Evolutionary conservation across 2,888 invertebrate species (phyloP).

Genomic region (Idaea straminata): DNA sequence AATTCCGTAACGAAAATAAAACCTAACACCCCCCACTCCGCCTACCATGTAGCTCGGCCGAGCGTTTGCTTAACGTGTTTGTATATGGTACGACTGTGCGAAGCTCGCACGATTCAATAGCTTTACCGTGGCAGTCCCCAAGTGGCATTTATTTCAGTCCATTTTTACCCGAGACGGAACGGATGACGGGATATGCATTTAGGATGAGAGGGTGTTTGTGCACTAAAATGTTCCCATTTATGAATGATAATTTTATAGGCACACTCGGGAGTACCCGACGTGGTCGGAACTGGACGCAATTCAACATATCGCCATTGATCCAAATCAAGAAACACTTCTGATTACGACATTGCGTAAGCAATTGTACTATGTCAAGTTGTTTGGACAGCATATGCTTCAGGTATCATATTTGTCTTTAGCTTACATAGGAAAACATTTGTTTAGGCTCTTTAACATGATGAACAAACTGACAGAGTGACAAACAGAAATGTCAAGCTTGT

Average conservation of each 20-base stretch:
- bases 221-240: not conserved
- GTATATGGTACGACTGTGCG: no score
- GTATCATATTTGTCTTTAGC: slow-evolving; percentile 35
- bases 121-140: no score
- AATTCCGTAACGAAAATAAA: no score
- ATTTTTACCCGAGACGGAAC: not conserved
- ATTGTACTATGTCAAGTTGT: slow-evolving; percentile 83
- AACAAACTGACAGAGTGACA: no score
- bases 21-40: no score
- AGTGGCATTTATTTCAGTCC: no score
- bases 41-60: no score
- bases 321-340: slow-evolving; percentile 80
- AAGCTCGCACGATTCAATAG: no score
- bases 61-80: no score
- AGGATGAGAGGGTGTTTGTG: not conserved
- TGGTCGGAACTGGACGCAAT: slow-evolving; percentile 77
- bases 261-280: slow-evolving; percentile 65
- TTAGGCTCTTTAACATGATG: no score
- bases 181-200: not conserved
- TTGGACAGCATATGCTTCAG: slow-evolving; percentile 80
- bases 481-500: no score
- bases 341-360: slow-evolving; percentile 86
- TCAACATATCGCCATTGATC: slow-evolving; percentile 80
- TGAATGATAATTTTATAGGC: slow-evolving; percentile 38
- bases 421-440: no score